Evolutionary conservation across 2,797 vertebrate genomes (phyloP).

Genomic region (Picus viridis): DNA sequence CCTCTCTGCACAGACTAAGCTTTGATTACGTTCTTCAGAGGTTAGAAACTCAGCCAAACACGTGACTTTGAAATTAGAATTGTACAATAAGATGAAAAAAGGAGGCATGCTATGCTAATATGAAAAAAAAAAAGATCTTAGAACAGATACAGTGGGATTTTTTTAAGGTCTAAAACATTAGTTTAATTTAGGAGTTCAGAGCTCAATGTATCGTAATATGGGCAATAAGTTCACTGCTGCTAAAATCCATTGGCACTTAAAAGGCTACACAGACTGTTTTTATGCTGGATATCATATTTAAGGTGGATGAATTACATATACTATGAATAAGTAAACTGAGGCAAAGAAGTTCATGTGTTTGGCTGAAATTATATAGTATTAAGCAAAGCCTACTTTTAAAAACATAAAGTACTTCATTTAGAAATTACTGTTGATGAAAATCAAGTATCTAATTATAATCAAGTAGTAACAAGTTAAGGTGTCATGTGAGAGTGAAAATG

Average conservation of each 20-base stretch:
- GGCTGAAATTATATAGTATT: slow-evolving; percentile 6
- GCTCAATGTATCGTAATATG: not conserved
- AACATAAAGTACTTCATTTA: slow-evolving; percentile 25
- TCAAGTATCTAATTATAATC: slow-evolving; percentile 72
- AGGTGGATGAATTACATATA: not conserved
- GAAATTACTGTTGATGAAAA: slow-evolving; percentile 67
- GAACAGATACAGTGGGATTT: not conserved
- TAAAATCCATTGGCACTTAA: not conserved
- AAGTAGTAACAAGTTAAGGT: slow-evolving; percentile 68
- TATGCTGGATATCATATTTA: not conserved
- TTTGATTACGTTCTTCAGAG: slow-evolving; percentile 30
- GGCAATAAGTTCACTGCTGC: not conserved
- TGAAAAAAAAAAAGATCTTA: not conserved
- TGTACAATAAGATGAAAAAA: not conserved
- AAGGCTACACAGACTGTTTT: not conserved
- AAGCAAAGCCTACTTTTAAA: slow-evolving; percentile 33
- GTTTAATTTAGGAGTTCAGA: slow-evolving; percentile 2
- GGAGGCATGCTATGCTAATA: not conserved
- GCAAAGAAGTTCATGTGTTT: not conserved
- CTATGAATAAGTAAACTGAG: slow-evolving; percentile 12
- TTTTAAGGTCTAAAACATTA: not conserved
- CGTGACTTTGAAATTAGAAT: slow-evolving; percentile 21
- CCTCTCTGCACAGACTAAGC: not conserved
- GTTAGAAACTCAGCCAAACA: slow-evolving; percentile 7
- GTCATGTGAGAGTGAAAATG: slow-evolving; percentile 53